phyloP scores from a whole-genome alignment of 2,888 invertebrate species.

The Cryptus armator region DNA sequence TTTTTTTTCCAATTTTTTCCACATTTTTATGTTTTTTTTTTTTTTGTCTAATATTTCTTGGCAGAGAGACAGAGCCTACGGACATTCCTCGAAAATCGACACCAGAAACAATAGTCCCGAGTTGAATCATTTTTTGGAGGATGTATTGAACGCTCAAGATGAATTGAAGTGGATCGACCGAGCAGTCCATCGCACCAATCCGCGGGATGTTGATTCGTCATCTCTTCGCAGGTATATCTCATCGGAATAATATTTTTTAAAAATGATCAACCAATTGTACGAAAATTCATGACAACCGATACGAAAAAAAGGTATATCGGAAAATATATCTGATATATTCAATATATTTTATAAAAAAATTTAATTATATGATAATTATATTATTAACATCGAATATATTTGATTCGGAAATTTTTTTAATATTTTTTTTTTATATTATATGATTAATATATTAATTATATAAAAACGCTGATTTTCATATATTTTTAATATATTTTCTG shows the following conservation, averaged over 20 bases:
- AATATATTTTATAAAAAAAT: no score
- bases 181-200: constrained; percentile 63
- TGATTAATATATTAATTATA: no score
- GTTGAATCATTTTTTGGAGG: constrained; percentile 75
- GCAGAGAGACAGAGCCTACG: constrained; percentile 13
- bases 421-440: no score
- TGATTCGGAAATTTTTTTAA: no score
- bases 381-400: no score
- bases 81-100: constrained; percentile 42
- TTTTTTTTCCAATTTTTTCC: not conserved
- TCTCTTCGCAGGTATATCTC: constrained; percentile 29
- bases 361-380: no score
- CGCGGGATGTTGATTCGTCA: not conserved
- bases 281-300: not conserved
- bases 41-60: constrained; percentile 26
- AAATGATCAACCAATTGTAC: not conserved
- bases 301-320: no score
- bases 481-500: no score
- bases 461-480: no score
- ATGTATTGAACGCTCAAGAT: constrained; percentile 75
- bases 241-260: not conserved
- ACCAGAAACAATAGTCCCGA: constrained; percentile 69
- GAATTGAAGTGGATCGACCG: constrained; percentile 80
- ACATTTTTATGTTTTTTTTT: constrained; percentile 3
- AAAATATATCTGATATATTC: no score